A percentile compares a stretch with the other conserved stretches of the same genome.
Conservation (phyloP, 2,888 invertebrate genomes). For the Malacosoma neustria region DNA sequence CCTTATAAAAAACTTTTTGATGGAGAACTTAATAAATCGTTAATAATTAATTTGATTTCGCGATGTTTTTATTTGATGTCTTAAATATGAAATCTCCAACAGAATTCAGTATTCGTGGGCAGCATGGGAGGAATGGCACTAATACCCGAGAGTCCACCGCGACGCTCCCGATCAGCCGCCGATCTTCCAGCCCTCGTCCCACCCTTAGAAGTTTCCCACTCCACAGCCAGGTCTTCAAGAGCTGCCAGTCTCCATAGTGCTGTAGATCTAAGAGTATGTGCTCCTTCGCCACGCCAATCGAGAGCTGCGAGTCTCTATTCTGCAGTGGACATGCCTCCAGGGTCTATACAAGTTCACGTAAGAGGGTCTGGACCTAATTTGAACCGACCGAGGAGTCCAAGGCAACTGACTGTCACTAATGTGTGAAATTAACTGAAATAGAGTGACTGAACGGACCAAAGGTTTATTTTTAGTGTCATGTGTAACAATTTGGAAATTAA, state of each 20-base stretch:
- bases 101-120: slow-evolving; percentile 92
- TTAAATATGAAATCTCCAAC: slow-evolving; percentile 6
- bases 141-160: slow-evolving; percentile 79
- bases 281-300: slow-evolving; percentile 52
- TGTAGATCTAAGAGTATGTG: slow-evolving; percentile 50
- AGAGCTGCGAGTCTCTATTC: slow-evolving; percentile 61
- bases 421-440: slow-evolving; percentile 26
- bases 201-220: slow-evolving; percentile 57
- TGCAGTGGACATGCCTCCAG: slow-evolving; percentile 48
- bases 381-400: slow-evolving; percentile 53
- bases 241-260: slow-evolving; percentile 64
- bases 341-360: slow-evolving; percentile 57
- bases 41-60: too few species aligned
- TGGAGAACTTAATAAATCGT: too few species aligned
- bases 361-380: slow-evolving; percentile 50
- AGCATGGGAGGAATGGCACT: slow-evolving; percentile 79
- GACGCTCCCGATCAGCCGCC: slow-evolving; percentile 88
- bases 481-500: too few species aligned
- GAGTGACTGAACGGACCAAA: slow-evolving; percentile 28
- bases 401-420: slow-evolving; percentile 56
- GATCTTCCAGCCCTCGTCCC: slow-evolving; percentile 84
- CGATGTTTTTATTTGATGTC: background rate
- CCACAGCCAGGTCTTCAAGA: slow-evolving; percentile 52
- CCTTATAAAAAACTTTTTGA: too few species aligned
- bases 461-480: too few species aligned